These are phyloP conservation scores for Leucophenga varia DNA, from an alignment of 1,140 invertebrate genomes.

Conservation along the genomic window DNA sequence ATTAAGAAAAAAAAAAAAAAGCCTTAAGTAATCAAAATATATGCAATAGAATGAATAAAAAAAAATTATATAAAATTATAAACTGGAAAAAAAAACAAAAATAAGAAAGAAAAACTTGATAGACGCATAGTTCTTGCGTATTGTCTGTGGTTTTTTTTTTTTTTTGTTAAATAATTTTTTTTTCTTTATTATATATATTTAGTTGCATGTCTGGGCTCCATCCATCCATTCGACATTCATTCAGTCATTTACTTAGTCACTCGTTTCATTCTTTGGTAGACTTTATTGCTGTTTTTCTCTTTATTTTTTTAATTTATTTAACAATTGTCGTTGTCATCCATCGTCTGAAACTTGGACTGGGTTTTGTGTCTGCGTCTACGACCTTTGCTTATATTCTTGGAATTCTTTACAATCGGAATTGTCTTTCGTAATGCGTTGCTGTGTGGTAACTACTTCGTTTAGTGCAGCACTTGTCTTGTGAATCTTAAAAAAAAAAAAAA, in stretches of 20 bases:
- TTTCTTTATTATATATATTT: conserved; percentile 39
- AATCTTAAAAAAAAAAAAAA: too few species aligned
- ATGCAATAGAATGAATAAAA: conserved; percentile 9
- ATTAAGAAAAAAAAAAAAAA: neutral
- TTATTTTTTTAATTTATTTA: too few species aligned
- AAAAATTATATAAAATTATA: neutral
- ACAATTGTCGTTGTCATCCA: too few species aligned
- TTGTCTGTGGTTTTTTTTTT: conserved; percentile 9
- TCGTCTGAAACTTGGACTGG: too few species aligned
- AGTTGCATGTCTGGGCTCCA: conserved; percentile 23
- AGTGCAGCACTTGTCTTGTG: too few species aligned
- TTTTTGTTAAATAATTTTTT: conserved; percentile 11
- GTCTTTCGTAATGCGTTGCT: too few species aligned
- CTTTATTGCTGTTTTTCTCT: conserved; percentile 14
- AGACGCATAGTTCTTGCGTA: conserved; percentile 6
- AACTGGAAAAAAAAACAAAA: conserved; percentile 9
- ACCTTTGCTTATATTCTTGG: conserved; percentile 49
- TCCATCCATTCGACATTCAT: too few species aligned
- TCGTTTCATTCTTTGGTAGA: conserved; percentile 30
- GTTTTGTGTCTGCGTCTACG: conserved; percentile 8
- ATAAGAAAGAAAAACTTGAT: neutral
- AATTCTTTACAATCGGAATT: too few species aligned
- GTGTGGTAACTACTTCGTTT: too few species aligned
- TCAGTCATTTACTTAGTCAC: neutral
- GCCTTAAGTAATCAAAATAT: conserved; percentile 19